Base-by-base conservation (phyloP, 2,888 invertebrate species). In the Podotricha telesiphe region DNA sequence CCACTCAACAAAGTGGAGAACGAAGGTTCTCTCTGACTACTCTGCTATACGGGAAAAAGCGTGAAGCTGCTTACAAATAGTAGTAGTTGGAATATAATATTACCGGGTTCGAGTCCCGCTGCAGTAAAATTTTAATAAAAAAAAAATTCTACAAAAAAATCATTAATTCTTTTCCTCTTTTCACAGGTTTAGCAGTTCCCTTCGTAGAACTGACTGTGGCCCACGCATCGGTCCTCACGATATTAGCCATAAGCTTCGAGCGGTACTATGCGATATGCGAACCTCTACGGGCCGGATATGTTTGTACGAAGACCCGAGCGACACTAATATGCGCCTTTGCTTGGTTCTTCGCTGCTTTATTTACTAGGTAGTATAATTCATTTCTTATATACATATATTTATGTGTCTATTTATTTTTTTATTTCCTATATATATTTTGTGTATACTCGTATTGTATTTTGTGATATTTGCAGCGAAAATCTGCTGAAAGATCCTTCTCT, bases 171-270 rank as follows among this genome's bases (percentile, higher is more conserved):
- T 34, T 47, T 11, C 28, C 71, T 65, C n/a, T 42, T 7, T 69
- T 70, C 64, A 6, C 94, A 98, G 98, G 98, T 93, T 96, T 98
- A 85, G 96, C 97, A 22, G 97, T 98, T 5, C 98, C 98, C 0
- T 98, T 98, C 85, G 96, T 98, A 71, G 98, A 98, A 90, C 91
- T 98, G 82, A 97, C 97, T 0, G 97, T 98, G 22, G 97, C 98
- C 2, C 98, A 98, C 85, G 97, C 98, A 34, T 98, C 98, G 47
- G 98, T 98, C 2, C 93, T 98, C 65, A 98, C 98, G 47, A 98
- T 98, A 80, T 90, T 98, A 80, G 98, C 98, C 69, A 98, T 98
- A 87, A 97, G 97, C 82, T 97, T 98, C 86, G 98, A 98, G 88
- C 94, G 93, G 1, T 97, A 96, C 91, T 96, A 96, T 89, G 98